Base-by-base conservation (phyloP, 1,140 invertebrate genomes). In the Linepithema humile region DNA sequence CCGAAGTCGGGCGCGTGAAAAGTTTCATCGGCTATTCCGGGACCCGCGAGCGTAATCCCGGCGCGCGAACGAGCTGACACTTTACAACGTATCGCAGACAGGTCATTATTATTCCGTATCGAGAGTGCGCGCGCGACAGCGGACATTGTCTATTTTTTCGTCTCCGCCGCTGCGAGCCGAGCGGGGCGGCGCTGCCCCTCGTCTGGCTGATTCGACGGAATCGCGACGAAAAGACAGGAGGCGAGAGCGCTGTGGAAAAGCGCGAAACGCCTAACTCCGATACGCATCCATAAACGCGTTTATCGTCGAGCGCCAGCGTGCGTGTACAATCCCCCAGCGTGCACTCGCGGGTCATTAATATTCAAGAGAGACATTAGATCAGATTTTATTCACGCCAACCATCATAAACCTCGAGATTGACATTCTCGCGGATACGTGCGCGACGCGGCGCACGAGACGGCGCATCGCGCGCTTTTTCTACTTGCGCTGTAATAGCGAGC, bases 351-450 rank as follows among this genome's bases (percentile, higher is more conserved):
- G 82, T 84, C 83, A 90, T 90, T 91, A 91, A 91, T 91, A 91
- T 91, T 90, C 89, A 88, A 88, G 89, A 91, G 88, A 91, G 88
- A 59, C 59, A 88, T 64, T 85, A 83, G 77, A 87, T 90, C 88
- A 88, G 89, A 91, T 90, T 91, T 91, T 90, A 91, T 89, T 90
- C 89, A 86, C 86, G 85, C 88, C 86, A 80, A 65, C 86, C 82
- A 82, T 85, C 87, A 80, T 90, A 90, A 90, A 90, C 64, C 74
- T 60, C 20, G 74, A 74, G 84, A 88, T 88, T 74, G 84, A 88
- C 85, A 80, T 82, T 45, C 59, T 83, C 77, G 86, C 65, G 53
- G 72, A 88, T 86, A 88, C 78, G 64, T 62, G 82, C 82, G 80
- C 82, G 17, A 15, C 55, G 43, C 65, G 77, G 57, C 26, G 43